Conservation (phyloP, 2,797 vertebrate species). For the Jordanella pulchra region DNA sequence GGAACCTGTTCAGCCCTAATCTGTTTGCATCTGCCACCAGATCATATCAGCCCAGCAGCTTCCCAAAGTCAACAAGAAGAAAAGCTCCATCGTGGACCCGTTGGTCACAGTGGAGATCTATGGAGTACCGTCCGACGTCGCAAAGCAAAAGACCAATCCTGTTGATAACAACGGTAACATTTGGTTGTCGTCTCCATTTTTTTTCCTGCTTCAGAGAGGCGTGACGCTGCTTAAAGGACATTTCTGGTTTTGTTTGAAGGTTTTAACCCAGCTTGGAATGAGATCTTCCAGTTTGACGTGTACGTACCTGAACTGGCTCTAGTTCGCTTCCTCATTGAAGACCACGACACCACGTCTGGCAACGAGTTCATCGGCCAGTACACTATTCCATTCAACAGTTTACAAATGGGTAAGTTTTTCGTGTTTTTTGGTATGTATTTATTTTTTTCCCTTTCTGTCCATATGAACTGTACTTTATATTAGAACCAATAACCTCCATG, state of each 20-base stretch:
- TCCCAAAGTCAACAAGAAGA: constrained; percentile 89
- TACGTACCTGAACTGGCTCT: constrained; percentile 88
- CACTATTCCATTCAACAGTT: constrained; percentile 87
- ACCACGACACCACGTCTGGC: constrained; percentile 83
- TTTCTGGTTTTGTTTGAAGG: constrained; percentile 68
- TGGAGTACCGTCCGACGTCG: constrained; percentile 82
- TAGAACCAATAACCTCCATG: background rate
- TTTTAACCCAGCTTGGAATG: constrained; percentile 92
- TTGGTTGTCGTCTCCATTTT: background rate
- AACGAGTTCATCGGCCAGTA: constrained; percentile 94
- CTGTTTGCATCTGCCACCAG: constrained; percentile 63
- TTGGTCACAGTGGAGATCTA: constrained; percentile 87
- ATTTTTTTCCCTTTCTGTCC: background rate
- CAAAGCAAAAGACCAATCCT: constrained; percentile 78
- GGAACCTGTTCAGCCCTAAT: background rate
- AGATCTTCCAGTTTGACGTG: constrained; percentile 87
- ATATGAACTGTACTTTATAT: background rate
- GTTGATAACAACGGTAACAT: constrained; percentile 88
- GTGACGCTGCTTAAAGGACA: background rate
- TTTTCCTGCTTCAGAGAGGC: background rate
- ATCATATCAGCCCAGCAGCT: constrained; percentile 94
- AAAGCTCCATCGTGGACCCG: constrained; percentile 90
- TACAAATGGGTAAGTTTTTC: constrained; percentile 88
- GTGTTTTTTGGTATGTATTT: too few species aligned
- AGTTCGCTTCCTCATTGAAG: constrained; percentile 90